These are phyloP conservation scores for Gonatopus flavifemur DNA, from an alignment of 1,140 invertebrate species.

Conservation along the genomic window DNA sequence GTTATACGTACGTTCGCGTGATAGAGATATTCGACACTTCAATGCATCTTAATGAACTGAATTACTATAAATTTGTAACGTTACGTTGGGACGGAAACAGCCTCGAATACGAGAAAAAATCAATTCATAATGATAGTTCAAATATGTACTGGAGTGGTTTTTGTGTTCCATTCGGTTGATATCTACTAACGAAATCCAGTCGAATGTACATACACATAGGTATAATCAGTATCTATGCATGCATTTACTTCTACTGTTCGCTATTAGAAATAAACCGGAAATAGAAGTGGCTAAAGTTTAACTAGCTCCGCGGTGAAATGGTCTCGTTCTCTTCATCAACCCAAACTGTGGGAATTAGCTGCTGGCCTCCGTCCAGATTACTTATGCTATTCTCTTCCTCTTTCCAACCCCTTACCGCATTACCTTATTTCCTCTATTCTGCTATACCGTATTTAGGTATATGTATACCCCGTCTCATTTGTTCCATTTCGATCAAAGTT, in stretches of 20 bases:
- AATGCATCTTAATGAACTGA: no score
- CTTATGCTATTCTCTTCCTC: constrained; percentile 8
- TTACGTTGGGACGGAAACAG: no score
- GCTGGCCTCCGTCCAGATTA: constrained; percentile 46
- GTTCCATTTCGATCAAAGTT: constrained; percentile 23
- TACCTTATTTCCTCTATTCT: not conserved
- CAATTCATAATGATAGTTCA: no score
- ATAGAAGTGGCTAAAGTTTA: constrained; percentile 45
- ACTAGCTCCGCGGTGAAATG: constrained; percentile 35
- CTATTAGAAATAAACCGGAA: constrained; percentile 39
- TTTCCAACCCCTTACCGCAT: not conserved
- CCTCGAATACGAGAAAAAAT: no score
- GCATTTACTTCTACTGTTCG: constrained; percentile 11
- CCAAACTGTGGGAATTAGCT: constrained; percentile 46
- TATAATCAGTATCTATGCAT: no score
- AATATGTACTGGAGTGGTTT: no score
- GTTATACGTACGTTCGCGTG: no score
- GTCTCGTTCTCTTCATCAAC: constrained; percentile 46
- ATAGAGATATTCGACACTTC: no score
- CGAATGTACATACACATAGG: no score
- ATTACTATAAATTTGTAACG: no score
- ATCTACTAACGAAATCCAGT: no score
- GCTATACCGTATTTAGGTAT: not conserved
- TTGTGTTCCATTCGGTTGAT: no score
- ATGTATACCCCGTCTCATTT: constrained; percentile 12